Evolutionary conservation across 2,797 vertebrate genomes (phyloP).

Genomic region (Rhinichthys osculus): DNA sequence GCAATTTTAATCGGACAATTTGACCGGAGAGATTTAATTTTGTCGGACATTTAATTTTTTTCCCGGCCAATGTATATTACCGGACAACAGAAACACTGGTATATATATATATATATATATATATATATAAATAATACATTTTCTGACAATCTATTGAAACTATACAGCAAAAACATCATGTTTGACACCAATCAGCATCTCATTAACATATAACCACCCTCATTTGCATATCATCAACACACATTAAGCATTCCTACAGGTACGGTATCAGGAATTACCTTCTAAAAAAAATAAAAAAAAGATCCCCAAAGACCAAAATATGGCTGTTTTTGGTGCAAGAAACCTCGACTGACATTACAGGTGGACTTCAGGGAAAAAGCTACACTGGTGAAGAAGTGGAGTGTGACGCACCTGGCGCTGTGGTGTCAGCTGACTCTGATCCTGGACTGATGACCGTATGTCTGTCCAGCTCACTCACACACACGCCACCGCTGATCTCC

Average conservation of each 20-base stretch:
- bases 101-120: too few species aligned
- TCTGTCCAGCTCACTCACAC: slow-evolving; percentile 48
- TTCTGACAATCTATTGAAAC: neutral
- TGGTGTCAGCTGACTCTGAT: slow-evolving; percentile 38
- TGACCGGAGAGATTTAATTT: too few species aligned
- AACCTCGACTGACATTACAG: neutral
- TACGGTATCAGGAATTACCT: neutral
- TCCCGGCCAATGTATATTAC: too few species aligned
- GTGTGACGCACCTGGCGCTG: slow-evolving; percentile 40
- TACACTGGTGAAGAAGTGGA: neutral
- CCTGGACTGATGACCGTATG: slow-evolving; percentile 42
- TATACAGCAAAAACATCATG: neutral
- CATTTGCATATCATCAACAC: neutral
- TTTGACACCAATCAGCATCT: neutral
- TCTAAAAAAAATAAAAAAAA: neutral
- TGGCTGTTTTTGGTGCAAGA: neutral
- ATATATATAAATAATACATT: neutral
- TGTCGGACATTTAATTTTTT: too few species aligned
- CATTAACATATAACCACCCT: neutral
- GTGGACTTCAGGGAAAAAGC: neutral
- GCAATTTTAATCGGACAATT: too few species aligned
- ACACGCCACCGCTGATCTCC: slow-evolving; percentile 27
- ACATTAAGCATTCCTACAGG: neutral
- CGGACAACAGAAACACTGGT: too few species aligned
- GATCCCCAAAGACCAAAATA: neutral